Conservation (phyloP, 1,140 invertebrate genomes). For the Lethrus apterus region DNA sequence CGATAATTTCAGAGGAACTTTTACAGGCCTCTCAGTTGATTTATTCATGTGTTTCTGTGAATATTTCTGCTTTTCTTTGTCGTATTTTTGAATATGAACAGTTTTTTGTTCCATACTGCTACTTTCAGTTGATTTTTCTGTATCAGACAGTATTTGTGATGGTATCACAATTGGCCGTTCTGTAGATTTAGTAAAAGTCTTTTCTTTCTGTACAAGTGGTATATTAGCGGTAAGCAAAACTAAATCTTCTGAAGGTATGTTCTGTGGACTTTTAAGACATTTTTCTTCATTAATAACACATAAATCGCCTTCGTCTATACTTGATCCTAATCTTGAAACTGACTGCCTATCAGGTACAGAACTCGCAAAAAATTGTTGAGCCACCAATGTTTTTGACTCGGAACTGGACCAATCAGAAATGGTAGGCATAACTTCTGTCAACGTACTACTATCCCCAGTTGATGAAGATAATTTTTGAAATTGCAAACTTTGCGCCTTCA, state of each 20-base stretch:
- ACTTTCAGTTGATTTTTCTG: slow-evolving; percentile 35
- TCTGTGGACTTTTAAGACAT: slow-evolving; percentile 30
- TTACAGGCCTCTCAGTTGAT: slow-evolving; percentile 42
- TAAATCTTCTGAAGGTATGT: slow-evolving; percentile 35
- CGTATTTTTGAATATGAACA: slow-evolving; percentile 35
- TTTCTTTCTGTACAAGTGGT: background rate
- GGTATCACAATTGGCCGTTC: slow-evolving; percentile 35
- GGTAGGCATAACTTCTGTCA: slow-evolving; percentile 37
- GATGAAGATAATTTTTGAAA: slow-evolving; percentile 40
- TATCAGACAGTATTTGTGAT: slow-evolving; percentile 32
- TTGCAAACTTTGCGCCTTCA: slow-evolving; percentile 32
- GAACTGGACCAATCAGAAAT: slow-evolving; percentile 41
- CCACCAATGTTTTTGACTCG: slow-evolving; percentile 30
- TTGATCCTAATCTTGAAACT: slow-evolving; percentile 29
- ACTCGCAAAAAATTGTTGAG: slow-evolving; percentile 26
- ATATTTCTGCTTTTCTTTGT: slow-evolving; percentile 37
- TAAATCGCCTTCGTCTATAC: slow-evolving; percentile 31
- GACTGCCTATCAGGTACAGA: slow-evolving; percentile 16
- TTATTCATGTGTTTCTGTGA: slow-evolving; percentile 33
- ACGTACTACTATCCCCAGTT: slow-evolving; percentile 36
- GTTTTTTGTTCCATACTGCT: slow-evolving; percentile 37
- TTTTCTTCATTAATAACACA: slow-evolving; percentile 22
- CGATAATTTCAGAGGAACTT: slow-evolving; percentile 49
- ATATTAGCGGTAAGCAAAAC: slow-evolving; percentile 20
- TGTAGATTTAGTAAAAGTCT: slow-evolving; percentile 32